Conservation (phyloP, 1,140 invertebrate species). For the Kradibia gibbosae region DNA sequence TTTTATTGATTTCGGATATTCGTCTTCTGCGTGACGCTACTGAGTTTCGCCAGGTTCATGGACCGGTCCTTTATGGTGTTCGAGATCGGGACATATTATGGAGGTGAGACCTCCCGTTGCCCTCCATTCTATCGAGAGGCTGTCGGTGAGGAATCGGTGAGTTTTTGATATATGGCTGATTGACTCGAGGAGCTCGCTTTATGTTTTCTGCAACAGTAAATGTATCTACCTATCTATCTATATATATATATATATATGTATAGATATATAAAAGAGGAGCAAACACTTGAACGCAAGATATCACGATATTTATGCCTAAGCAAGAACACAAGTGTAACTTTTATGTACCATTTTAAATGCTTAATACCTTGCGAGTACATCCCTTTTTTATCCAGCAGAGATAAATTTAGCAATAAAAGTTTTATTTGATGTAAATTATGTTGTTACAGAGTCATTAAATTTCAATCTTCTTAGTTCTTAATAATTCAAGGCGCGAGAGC, state of each 20-base stretch:
- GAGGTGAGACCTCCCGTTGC: slow-evolving; percentile 5
- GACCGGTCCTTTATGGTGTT: neutral
- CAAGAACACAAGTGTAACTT: slow-evolving; percentile 28
- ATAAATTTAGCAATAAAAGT: slow-evolving; percentile 38
- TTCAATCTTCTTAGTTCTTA: slow-evolving; percentile 39
- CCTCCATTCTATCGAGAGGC: neutral
- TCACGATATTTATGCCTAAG: slow-evolving; percentile 10
- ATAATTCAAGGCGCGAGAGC: slow-evolving; percentile 13
- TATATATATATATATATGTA: neutral
- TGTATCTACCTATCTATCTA: neutral
- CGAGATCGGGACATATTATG: slow-evolving; percentile 17
- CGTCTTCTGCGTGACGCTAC: slow-evolving; percentile 63
- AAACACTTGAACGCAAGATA: neutral
- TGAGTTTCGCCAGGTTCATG: slow-evolving; percentile 26
- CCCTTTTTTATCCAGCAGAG: slow-evolving; percentile 10
- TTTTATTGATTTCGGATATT: slow-evolving; percentile 55
- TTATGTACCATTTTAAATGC: slow-evolving; percentile 31
- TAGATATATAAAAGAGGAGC: neutral
- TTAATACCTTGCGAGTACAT: slow-evolving; percentile 18
- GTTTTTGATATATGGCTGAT: slow-evolving; percentile 3
- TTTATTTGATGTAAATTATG: slow-evolving; percentile 45
- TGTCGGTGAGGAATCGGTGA: neutral
- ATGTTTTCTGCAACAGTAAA: neutral
- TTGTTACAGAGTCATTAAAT: slow-evolving; percentile 44
- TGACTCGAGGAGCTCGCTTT: slow-evolving; percentile 14